Conservation (phyloP, 1,140 invertebrate genomes). For the Homarus americanus region DNA sequence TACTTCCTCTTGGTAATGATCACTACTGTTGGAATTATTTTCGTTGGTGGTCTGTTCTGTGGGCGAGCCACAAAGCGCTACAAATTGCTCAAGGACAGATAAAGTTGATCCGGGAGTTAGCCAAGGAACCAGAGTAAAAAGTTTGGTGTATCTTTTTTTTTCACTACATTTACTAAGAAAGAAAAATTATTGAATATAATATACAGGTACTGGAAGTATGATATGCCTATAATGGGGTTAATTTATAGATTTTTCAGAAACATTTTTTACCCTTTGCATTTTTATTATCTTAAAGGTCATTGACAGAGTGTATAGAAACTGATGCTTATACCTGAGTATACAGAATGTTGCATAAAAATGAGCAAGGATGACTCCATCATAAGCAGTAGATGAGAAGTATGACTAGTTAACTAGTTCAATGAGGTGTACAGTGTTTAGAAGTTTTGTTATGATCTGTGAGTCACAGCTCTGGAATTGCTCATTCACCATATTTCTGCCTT, state of each 20-base stretch:
- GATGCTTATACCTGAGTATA: neutral
- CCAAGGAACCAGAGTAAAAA: no score
- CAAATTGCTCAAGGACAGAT: constrained; percentile 85
- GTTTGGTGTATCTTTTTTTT: neutral
- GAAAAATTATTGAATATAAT: neutral
- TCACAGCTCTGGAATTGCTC: neutral
- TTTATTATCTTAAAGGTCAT: neutral
- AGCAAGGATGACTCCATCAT: neutral
- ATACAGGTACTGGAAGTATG: neutral
- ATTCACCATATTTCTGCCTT: constrained; percentile 17
- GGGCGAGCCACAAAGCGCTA: constrained; percentile 87
- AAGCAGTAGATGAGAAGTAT: neutral
- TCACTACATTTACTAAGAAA: neutral
- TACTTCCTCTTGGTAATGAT: constrained; percentile 87
- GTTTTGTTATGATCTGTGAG: neutral
- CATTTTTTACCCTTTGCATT: neutral
- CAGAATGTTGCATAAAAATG: neutral
- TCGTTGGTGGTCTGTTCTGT: constrained; percentile 89
- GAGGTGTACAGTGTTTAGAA: neutral
- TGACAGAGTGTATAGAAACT: neutral
- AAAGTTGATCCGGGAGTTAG: no score
- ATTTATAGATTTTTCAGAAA: neutral
- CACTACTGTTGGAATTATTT: constrained; percentile 86
- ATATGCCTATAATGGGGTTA: neutral
- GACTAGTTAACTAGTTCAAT: neutral